phyloP scores from a whole-genome alignment of 2,888 invertebrate species.

The Julus scanicus region DNA sequence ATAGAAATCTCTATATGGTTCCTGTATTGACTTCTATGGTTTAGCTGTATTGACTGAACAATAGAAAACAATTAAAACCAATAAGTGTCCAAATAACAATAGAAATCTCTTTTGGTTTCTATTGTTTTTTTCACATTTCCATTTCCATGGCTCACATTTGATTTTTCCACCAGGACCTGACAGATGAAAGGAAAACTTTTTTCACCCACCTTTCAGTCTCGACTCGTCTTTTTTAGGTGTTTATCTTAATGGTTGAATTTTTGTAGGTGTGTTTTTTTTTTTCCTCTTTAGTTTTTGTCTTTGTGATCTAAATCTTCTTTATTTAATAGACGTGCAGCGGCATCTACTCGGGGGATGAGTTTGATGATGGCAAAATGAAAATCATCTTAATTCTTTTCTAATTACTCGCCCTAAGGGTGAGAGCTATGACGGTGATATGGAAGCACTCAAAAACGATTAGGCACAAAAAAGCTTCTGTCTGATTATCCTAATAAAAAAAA shows the following conservation, averaged over 20 bases:
- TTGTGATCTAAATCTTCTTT: constrained; percentile 24
- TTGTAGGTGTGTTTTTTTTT: neutral
- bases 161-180: too few species aligned
- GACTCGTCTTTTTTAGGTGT: neutral
- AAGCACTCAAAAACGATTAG: constrained; percentile 46
- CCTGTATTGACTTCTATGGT: too few species aligned
- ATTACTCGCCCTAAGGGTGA: constrained; percentile 47
- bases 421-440: constrained; percentile 46
- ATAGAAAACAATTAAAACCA: too few species aligned
- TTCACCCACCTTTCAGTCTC: neutral
- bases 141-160: too few species aligned
- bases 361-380: constrained; percentile 51
- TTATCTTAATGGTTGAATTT: neutral
- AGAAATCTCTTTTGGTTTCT: too few species aligned
- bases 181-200: too few species aligned
- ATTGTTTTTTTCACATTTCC: too few species aligned
- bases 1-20: too few species aligned
- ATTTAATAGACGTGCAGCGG: neutral
- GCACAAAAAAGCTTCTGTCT: constrained; percentile 44
- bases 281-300: neutral
- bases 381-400: constrained; percentile 49
- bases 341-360: constrained; percentile 1
- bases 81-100: too few species aligned
- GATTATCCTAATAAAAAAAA: constrained; percentile 24
- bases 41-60: too few species aligned